Evolutionary conservation across 2,888 invertebrate genomes (phyloP).

Genomic region (Scelioninae gen. 2): DNA sequence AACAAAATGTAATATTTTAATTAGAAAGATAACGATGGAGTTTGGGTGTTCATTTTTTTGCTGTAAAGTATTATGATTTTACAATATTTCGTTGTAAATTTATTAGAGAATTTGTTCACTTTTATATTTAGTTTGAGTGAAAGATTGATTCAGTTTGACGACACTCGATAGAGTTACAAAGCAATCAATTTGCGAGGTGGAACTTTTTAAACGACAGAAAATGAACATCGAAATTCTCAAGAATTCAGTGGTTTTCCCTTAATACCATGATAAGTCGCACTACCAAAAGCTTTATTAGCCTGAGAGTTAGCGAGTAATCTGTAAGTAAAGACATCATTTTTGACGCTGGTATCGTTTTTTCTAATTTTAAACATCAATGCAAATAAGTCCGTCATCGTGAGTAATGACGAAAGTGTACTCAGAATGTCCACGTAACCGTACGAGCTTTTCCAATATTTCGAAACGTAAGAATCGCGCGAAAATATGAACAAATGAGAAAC

Average conservation of each 20-base stretch:
- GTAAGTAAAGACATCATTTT: slow-evolving; percentile 33
- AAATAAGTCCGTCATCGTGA: slow-evolving; percentile 46
- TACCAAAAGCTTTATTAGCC: slow-evolving; percentile 45
- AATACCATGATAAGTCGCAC: slow-evolving; percentile 50
- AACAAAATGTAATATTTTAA: slow-evolving; percentile 9
- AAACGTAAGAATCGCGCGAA: slow-evolving; percentile 26
- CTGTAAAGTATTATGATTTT: neutral
- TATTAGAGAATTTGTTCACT: slow-evolving; percentile 1
- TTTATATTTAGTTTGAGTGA: neutral
- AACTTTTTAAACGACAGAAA: neutral
- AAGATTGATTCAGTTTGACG: neutral
- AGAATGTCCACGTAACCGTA: slow-evolving; percentile 39
- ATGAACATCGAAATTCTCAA: slow-evolving; percentile 19
- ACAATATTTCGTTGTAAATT: too few relatives aligned
- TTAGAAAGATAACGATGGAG: slow-evolving; percentile 11
- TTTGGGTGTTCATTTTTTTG: slow-evolving; percentile 11
- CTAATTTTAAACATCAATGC: slow-evolving; percentile 46
- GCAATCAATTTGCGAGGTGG: neutral
- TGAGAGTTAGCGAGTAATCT: slow-evolving; percentile 44
- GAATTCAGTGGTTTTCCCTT: slow-evolving; percentile 30
- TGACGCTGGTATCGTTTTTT: neutral
- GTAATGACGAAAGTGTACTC: slow-evolving; percentile 33
- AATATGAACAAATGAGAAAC: slow-evolving; percentile 23
- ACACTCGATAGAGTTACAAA: neutral
- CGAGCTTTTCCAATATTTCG: slow-evolving; percentile 52